Evolutionary conservation across 2,797 vertebrate species (phyloP).

Genomic region (Coregonus suidteri): DNA sequence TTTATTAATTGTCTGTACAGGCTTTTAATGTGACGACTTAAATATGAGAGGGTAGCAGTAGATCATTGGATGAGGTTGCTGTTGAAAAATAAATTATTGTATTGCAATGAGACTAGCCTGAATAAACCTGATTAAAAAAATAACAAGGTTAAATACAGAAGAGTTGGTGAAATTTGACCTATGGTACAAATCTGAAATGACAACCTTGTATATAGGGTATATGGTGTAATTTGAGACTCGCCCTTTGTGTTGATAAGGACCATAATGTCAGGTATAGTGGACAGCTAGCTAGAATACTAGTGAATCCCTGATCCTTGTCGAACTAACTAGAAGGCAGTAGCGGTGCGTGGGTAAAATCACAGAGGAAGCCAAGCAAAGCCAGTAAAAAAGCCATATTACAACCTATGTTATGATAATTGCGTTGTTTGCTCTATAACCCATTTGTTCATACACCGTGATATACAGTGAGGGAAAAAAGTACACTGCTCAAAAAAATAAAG

Average conservation of each 20-base stretch:
- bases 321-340: constrained; percentile 6
- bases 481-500: too few relatives aligned
- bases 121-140: too few relatives aligned
- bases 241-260: constrained; percentile 14
- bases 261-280: constrained; percentile 35
- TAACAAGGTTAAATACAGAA: too few relatives aligned
- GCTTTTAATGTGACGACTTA: constrained; percentile 58
- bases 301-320: constrained; percentile 59
- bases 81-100: constrained; percentile 8
- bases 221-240: neutral
- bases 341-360: too few relatives aligned
- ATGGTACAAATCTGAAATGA: neutral
- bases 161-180: too few relatives aligned
- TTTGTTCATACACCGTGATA: too few relatives aligned
- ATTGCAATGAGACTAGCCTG: too few relatives aligned
- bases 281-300: constrained; percentile 14
- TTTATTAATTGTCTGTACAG: constrained; percentile 59
- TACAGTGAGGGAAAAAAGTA: too few relatives aligned
- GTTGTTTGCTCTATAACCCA: too few relatives aligned
- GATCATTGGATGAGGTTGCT: neutral
- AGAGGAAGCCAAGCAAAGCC: too few relatives aligned
- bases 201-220: neutral
- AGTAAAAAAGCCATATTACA: too few relatives aligned
- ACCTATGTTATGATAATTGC: too few relatives aligned
- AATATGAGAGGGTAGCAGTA: constrained; percentile 5